These are phyloP conservation scores for Panulirus ornatus DNA, from an alignment of 1,140 invertebrate genomes.

Conservation along the genomic window DNA sequence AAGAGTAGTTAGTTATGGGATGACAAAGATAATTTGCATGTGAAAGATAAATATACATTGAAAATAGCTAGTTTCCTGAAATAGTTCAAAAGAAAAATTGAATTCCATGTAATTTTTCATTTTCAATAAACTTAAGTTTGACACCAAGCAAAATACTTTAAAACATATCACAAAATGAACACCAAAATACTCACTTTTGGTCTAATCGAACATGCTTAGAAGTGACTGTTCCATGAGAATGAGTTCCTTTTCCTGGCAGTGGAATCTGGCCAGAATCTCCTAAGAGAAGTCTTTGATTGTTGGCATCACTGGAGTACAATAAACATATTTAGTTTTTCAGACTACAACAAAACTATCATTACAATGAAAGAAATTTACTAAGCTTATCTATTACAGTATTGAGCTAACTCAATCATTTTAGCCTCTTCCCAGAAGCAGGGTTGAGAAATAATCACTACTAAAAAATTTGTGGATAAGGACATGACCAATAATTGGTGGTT, in stretches of 20 bases:
- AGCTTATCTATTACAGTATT: neutral
- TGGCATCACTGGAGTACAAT: constrained; percentile 83
- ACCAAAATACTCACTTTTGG: constrained; percentile 81
- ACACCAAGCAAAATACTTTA: neutral
- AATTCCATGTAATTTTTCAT: no score
- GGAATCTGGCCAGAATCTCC: constrained; percentile 92
- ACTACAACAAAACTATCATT: neutral
- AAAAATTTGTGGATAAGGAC: no score
- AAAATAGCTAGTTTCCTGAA: no score
- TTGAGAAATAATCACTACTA: no score
- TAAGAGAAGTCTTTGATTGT: constrained; percentile 89
- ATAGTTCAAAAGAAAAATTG: no score
- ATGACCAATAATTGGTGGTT: no score
- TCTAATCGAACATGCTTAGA: constrained; percentile 89
- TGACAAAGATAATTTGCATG: no score
- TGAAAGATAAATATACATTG: no score
- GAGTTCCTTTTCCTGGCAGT: constrained; percentile 88
- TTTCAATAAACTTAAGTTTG: no score
- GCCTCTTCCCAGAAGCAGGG: no score
- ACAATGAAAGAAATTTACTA: neutral
- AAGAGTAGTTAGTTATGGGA: no score
- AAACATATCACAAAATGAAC: neutral
- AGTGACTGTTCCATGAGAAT: constrained; percentile 90
- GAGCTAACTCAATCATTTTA: neutral
- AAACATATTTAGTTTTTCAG: no score